Evolutionary conservation across 92 coral and sea anemone genomes (phyloP).

Genomic region (Paragorgia papillata): DNA sequence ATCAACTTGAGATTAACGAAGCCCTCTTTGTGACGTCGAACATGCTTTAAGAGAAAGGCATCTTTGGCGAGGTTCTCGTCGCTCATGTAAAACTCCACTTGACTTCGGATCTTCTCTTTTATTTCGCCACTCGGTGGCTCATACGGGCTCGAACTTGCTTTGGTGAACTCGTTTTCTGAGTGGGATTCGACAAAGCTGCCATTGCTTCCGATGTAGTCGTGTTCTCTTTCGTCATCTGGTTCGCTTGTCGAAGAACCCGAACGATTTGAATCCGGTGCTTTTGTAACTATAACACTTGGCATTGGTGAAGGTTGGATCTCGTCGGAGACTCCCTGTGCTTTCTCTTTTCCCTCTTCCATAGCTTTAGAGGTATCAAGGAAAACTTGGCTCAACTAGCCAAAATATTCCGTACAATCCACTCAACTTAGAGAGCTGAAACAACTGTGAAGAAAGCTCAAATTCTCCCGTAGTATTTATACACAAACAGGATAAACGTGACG

Average conservation of each 20-base stretch:
- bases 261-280: constrained; percentile 16
- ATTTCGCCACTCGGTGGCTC: constrained; percentile 90
- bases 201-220: constrained; percentile 52
- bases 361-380: constrained; percentile 9
- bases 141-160: constrained; percentile 69
- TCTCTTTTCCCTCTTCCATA: constrained; percentile 9
- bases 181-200: constrained; percentile 78
- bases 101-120: constrained; percentile 72
- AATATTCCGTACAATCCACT: constrained; percentile 31
- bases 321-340: background rate
- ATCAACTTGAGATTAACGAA: constrained; percentile 91
- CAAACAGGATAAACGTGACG: constrained; percentile 28
- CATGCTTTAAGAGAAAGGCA: constrained; percentile 96
- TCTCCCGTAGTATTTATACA: background rate
- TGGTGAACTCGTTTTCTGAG: constrained; percentile 81
- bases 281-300: constrained; percentile 3
- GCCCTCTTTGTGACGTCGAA: constrained; percentile 97
- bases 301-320: constrained; percentile 21
- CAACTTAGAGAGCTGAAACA: constrained; percentile 20
- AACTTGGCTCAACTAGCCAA: constrained; percentile 40
- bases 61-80: constrained; percentile 89
- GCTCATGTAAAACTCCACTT: constrained; percentile 95
- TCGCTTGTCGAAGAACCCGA: constrained; percentile 13
- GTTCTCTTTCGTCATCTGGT: constrained; percentile 75
- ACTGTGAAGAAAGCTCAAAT: background rate